Percentiles rank a stretch among this genome's conserved stretches.
These are phyloP conservation scores for Scomber colias DNA, from an alignment of 2,113 vertebrate species.

Conservation along the genomic window DNA sequence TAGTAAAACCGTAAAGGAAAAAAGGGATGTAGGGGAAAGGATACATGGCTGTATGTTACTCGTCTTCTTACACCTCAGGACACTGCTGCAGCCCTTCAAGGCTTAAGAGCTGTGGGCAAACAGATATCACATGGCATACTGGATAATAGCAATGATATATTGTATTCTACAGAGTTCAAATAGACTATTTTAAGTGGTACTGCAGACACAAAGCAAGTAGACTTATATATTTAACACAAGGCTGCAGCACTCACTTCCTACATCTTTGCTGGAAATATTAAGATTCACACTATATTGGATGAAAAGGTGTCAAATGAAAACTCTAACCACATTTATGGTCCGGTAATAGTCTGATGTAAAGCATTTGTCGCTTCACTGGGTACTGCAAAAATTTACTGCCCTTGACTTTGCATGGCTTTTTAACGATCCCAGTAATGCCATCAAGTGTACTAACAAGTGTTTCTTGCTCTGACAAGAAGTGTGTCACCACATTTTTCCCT, in stretches of 20 bases:
- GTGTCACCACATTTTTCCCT: conserved; percentile 30
- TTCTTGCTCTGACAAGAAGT: conserved; percentile 14
- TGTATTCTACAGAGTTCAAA: neutral
- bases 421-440: conserved; percentile 46
- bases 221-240: neutral
- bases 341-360: conserved; percentile 19
- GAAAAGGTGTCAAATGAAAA: conserved; percentile 36
- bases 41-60: conserved; percentile 30
- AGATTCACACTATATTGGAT: neutral
- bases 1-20: conserved; percentile 12
- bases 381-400: conserved; percentile 36
- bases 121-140: conserved; percentile 12
- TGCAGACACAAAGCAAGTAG: neutral
- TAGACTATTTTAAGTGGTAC: neutral
- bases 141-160: neutral
- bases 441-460: conserved; percentile 25
- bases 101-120: neutral
- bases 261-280: conserved; percentile 2
- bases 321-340: conserved; percentile 5
- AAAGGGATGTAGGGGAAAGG: neutral
- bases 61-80: conserved; percentile 34
- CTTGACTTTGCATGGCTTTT: conserved; percentile 25
- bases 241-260: neutral
- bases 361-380: conserved; percentile 15
- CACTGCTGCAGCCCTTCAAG: conserved; percentile 7